Evolutionary conservation across 2,113 vertebrate genomes (phyloP).

Genomic region (Hyla sarda): DNA sequence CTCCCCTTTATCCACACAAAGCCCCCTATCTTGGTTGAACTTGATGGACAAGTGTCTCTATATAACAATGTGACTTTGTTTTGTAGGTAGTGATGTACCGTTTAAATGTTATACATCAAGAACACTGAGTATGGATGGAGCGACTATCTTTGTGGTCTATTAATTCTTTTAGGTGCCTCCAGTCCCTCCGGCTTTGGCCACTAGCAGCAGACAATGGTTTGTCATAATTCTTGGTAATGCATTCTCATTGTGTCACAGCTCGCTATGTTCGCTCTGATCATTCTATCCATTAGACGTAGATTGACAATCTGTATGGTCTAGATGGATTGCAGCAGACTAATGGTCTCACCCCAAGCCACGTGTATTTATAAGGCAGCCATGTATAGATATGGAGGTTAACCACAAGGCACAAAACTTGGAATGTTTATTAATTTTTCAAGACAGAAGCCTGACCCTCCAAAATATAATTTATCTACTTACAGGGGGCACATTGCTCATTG

Average conservation of each 20-base stretch:
- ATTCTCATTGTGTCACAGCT: slow-evolving; percentile 1
- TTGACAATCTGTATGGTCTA: slow-evolving; percentile 26
- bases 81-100: background rate
- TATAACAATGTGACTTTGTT: too few relatives aligned
- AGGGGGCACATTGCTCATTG: background rate
- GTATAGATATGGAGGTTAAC: slow-evolving; percentile 54
- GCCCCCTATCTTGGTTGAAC: too few relatives aligned
- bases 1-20: too few relatives aligned
- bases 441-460: slow-evolving; percentile 28
- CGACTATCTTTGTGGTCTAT: background rate
- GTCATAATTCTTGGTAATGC: slow-evolving; percentile 5
- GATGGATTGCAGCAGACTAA: slow-evolving; percentile 39
- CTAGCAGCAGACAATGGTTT: slow-evolving; percentile 8
- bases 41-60: too few relatives aligned
- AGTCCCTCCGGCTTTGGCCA: background rate
- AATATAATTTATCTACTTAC: background rate
- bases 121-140: background rate
- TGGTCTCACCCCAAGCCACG: slow-evolving; percentile 30
- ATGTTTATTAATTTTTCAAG: slow-evolving; percentile 46
- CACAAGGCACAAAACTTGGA: slow-evolving; percentile 34
- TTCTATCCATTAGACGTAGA: slow-evolving; percentile 17
- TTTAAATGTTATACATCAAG: background rate
- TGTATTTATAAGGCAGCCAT: slow-evolving; percentile 45
- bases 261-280: background rate
- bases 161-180: background rate